These are phyloP conservation scores for Ectemnius cavifrons DNA, from an alignment of 2,888 invertebrate species.

Conservation along the genomic window DNA sequence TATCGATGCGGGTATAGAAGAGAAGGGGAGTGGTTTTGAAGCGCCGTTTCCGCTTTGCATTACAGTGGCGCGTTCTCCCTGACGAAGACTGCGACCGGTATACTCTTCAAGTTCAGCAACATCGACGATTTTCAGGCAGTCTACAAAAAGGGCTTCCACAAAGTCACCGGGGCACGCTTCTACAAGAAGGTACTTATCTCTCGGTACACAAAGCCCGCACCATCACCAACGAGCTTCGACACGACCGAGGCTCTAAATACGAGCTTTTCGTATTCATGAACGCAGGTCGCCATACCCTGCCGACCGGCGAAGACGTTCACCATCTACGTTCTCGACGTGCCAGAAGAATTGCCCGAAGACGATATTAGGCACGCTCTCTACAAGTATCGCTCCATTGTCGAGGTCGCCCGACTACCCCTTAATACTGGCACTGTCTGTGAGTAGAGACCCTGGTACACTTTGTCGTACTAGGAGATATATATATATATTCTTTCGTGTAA, in stretches of 20 bases:
- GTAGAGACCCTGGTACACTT: conserved; percentile 49
- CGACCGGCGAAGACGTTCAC: conserved; percentile 93
- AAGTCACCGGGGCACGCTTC: conserved; percentile 90
- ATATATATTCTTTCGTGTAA: too few relatives aligned
- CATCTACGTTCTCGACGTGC: conserved; percentile 89
- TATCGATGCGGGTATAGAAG: too few relatives aligned
- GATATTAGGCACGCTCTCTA: conserved; percentile 90
- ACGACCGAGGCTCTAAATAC: conserved; percentile 36
- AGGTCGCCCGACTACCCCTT: conserved; percentile 85
- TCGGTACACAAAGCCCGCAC: conserved; percentile 41
- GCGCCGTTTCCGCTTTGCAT: conserved; percentile 32
- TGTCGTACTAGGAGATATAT: too few relatives aligned
- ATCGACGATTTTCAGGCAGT: conserved; percentile 92
- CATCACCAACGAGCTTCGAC: conserved; percentile 27
- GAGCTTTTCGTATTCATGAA: conserved; percentile 55
- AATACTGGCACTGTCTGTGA: conserved; percentile 74
- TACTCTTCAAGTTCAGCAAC: conserved; percentile 92
- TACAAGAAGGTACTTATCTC: conserved; percentile 86
- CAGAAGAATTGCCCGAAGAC: conserved; percentile 90
- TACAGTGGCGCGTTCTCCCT: conserved; percentile 89
- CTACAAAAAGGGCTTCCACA: conserved; percentile 92
- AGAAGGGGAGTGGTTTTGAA: conserved; percentile 20
- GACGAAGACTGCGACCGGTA: conserved; percentile 92
- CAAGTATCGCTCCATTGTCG: conserved; percentile 89
- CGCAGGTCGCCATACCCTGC: conserved; percentile 89